A percentile compares a stretch with the other conserved stretches of the same genome.
These are phyloP conservation scores for Paralichthys olivaceus DNA, from an alignment of 2,113 vertebrate species.

Conservation along the genomic window DNA sequence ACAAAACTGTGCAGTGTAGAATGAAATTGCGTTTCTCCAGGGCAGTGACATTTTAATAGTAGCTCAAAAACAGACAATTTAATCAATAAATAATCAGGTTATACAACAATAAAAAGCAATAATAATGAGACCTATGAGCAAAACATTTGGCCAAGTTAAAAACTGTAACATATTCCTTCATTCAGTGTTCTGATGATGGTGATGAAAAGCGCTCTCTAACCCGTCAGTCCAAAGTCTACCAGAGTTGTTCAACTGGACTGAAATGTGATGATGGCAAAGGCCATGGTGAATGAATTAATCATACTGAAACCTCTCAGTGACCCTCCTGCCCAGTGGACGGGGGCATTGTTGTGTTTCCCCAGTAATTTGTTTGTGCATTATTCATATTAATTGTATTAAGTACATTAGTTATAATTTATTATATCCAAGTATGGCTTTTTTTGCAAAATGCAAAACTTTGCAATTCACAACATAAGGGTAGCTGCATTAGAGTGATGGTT, in stretches of 20 bases:
- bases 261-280: neutral
- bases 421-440: neutral
- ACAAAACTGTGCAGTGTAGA: too few relatives aligned
- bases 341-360: neutral
- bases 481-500: slow-evolving; percentile 24
- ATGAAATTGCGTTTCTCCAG: too few relatives aligned
- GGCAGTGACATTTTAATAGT: too few relatives aligned
- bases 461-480: slow-evolving; percentile 21
- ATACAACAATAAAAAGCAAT: too few relatives aligned
- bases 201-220: too few relatives aligned
- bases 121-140: too few relatives aligned
- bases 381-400: neutral
- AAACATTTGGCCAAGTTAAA: too few relatives aligned
- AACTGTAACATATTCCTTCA: too few relatives aligned
- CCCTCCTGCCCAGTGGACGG: neutral
- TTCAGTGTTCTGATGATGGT: too few relatives aligned
- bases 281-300: neutral
- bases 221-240: neutral
- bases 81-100: too few relatives aligned
- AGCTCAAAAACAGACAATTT: too few relatives aligned
- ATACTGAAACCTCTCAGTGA: neutral
- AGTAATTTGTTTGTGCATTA: neutral
- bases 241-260: neutral
- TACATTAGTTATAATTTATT: neutral
- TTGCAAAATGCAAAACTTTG: neutral